phyloP scores from a whole-genome alignment of 2,113 vertebrate genomes.

The Callorhinus ursinus region DNA sequence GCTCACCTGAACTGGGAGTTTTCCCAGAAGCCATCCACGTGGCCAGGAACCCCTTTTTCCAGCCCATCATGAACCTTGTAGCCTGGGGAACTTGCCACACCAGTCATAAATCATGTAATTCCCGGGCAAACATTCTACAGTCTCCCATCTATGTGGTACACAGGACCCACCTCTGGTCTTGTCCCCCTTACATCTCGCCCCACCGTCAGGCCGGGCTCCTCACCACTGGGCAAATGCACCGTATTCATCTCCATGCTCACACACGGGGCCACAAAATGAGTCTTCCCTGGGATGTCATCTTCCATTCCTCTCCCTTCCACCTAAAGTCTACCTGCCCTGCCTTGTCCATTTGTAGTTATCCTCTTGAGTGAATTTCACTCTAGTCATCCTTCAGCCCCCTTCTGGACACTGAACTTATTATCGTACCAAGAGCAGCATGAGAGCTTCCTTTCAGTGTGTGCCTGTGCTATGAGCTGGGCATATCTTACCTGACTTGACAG shows the following conservation, averaged over 20 bases:
- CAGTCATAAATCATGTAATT: background rate
- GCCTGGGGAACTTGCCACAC: background rate
- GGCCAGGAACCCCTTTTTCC: background rate
- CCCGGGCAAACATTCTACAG: background rate
- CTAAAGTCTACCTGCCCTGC: background rate
- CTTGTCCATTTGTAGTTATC: background rate
- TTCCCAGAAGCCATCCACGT: background rate
- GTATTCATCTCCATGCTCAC: rapidly evolving
- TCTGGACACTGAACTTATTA: background rate
- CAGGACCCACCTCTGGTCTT: background rate
- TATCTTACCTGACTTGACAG: too few relatives aligned
- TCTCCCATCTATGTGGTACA: background rate
- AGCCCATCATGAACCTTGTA: background rate
- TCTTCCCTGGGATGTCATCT: background rate
- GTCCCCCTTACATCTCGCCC: background rate
- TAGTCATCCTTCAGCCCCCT: background rate
- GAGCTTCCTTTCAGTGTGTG: rapidly evolving
- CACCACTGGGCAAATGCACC: background rate
- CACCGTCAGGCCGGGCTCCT: background rate
- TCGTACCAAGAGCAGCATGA: rapidly evolving
- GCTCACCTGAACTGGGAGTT: background rate
- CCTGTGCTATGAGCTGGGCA: background rate
- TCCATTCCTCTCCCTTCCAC: background rate
- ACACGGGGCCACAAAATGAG: background rate
- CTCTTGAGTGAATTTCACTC: background rate